A percentile compares a stretch with the other conserved stretches of the same genome.
Evolutionary conservation across 2,113 vertebrate species (phyloP).

Genomic region (Lynx canadensis): DNA sequence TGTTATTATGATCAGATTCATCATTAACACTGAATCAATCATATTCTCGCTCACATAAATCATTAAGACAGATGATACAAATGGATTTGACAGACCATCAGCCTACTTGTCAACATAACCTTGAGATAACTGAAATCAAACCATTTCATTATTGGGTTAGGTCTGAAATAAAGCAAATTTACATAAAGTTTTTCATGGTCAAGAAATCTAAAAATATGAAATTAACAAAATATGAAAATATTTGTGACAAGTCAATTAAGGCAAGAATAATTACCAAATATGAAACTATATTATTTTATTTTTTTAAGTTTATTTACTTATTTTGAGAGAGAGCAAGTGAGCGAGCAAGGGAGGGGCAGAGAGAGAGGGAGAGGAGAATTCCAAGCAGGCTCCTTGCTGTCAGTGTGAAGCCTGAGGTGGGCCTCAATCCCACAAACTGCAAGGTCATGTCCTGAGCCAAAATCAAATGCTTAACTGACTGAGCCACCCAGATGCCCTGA

Average conservation of each 20-base stretch:
- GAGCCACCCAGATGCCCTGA: background rate
- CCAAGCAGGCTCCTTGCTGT: too few species aligned
- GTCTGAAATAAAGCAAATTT: slow-evolving; percentile 7
- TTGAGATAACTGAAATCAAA: slow-evolving; percentile 39
- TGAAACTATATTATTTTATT: background rate
- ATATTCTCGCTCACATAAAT: background rate
- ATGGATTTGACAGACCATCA: slow-evolving; percentile 12
- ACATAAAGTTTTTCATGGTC: background rate
- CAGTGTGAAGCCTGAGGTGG: too few species aligned
- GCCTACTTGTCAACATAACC: background rate
- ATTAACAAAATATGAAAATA: slow-evolving; percentile 25
- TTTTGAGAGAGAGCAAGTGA: too few species aligned
- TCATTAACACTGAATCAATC: slow-evolving; percentile 53
- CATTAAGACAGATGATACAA: slow-evolving; percentile 53
- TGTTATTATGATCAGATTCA: slow-evolving; percentile 18
- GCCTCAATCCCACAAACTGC: too few species aligned
- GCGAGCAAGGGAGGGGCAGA: too few species aligned
- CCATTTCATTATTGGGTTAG: slow-evolving; percentile 19
- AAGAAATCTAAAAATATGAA: slow-evolving; percentile 26
- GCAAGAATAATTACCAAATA: background rate
- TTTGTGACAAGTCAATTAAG: background rate
- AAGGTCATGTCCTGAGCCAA: too few species aligned
- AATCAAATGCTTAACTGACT: too few species aligned
- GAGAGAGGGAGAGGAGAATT: too few species aligned
- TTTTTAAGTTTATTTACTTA: too few species aligned